Evolutionary conservation across 2,113 vertebrate species (phyloP).

Genomic region (Chrysochloris asiatica): DNA sequence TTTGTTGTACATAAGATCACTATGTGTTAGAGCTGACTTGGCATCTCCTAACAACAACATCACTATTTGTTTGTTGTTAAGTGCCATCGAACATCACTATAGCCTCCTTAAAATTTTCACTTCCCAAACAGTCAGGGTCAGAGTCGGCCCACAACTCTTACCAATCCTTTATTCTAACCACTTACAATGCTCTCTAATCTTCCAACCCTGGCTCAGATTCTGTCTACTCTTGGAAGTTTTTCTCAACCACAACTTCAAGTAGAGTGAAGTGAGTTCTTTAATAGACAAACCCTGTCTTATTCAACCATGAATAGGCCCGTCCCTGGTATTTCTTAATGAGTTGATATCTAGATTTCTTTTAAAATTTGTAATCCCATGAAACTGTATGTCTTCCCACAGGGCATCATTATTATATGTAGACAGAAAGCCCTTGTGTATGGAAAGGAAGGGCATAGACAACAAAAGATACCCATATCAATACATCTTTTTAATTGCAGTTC

Average conservation of each 20-base stretch:
- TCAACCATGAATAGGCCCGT: neutral
- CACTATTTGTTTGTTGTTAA: too few relatives aligned
- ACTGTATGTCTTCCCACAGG: neutral
- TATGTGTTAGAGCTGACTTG: too few relatives aligned
- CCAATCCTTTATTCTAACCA: neutral
- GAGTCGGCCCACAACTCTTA: too few relatives aligned
- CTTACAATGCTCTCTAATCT: neutral
- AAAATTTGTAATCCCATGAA: neutral
- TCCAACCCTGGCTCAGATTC: neutral
- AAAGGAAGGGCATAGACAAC: neutral
- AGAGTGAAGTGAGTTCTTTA: neutral
- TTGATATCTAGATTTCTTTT: neutral
- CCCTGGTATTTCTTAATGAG: neutral
- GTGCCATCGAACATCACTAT: too few relatives aligned
- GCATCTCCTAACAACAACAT: too few relatives aligned
- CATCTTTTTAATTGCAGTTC: neutral
- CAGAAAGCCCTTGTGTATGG: neutral
- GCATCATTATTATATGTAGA: neutral
- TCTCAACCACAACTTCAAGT: too few relatives aligned
- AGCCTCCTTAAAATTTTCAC: neutral
- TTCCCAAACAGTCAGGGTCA: neutral
- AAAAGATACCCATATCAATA: accelerated
- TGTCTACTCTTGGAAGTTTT: neutral
- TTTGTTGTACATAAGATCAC: too few relatives aligned
- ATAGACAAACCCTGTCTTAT: neutral